Base-by-base conservation (phyloP, 2,888 invertebrate genomes). In the Gandaritis pyraliata region DNA sequence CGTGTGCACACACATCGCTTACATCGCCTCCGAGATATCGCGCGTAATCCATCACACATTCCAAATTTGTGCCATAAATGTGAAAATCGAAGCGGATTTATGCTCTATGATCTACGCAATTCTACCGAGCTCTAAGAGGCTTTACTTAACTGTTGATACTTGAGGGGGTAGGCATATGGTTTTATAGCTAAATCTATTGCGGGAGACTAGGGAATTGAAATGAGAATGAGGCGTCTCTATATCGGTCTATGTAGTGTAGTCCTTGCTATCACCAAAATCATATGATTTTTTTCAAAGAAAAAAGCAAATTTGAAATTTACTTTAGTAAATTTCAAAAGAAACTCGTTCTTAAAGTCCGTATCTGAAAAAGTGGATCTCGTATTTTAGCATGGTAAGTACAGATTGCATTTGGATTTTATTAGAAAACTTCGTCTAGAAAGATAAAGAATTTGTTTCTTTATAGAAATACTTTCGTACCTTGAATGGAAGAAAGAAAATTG, bases 21-120 rank as follows among this genome's bases (percentile, higher is more conserved):
- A 84, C 80, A 85, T 81, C 75, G 82, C 77, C 76, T 78, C 78
- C 69, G 72, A 77, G 80, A 82, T 84, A 85, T 81, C 81, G 71
- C 77, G 75, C 77, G 78, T 81, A 83, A 88, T 89, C 87, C 84
- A 89, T 89, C 88, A 88, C 80, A 77, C 72, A 83, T 83, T 75
- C 76, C 73, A 77, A 80, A 78, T 81, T 74, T 75, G 73, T 70
- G 73, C 67, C 68, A 72, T 70, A 73, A 74, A 76, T 69, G 68
- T 68, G 65, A 72, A 65, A 64, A 64, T 61, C 71, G 71, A 68
- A 72, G 63, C 65, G 61, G 66, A 69, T 69, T 69, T 68, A 67
- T 71, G 66, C 62, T 64, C 67, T 68, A 69, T 67, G 66, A 71
- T 65, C 67, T 66, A 69, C 64, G 67, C 67, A 64, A 66, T 67